A percentile compares a stretch with the other conserved stretches of the same genome.
Conservation (phyloP, 2,797 vertebrate species). For the Brotula barbata region DNA sequence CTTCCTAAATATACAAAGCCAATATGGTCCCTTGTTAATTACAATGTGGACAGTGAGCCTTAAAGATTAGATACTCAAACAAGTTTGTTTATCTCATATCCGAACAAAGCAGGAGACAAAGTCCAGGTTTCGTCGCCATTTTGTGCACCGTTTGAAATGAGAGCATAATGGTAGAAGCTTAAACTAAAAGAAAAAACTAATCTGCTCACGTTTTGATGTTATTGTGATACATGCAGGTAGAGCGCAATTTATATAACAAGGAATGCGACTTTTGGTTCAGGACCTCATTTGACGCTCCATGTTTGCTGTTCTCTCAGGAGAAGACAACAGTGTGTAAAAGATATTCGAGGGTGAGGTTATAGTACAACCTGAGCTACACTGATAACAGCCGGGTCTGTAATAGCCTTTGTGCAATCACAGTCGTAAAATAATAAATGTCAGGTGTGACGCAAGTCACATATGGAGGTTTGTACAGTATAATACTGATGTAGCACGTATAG, state of each 20-base stretch:
- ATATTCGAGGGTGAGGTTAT: constrained; percentile 32
- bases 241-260: not conserved
- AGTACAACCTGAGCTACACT: constrained; percentile 10
- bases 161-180: constrained; percentile 28
- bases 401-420: constrained; percentile 14
- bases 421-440: constrained; percentile 45
- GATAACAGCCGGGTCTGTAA: constrained; percentile 41
- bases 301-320: constrained; percentile 45
- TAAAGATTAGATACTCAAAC: constrained; percentile 40
- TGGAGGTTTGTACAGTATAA: constrained; percentile 12
- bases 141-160: constrained; percentile 3
- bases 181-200: not conserved
- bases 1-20: constrained; percentile 33
- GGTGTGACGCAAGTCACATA: constrained; percentile 19
- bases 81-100: not conserved
- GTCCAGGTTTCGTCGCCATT: not conserved
- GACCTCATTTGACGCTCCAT: constrained; percentile 20
- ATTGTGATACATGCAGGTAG: not conserved
- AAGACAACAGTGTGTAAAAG: constrained; percentile 24
- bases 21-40: constrained; percentile 29
- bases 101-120: constrained; percentile 15
- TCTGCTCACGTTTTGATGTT: constrained; percentile 18
- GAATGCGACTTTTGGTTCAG: not conserved
- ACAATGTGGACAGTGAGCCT: constrained; percentile 22
- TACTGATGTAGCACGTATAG: not conserved